A percentile compares a stretch with the other conserved stretches of the same genome.
These are phyloP conservation scores for Cliona cf. orientalis DNA, from an alignment of 37 sponge, comb jelly and placozoan species.

Conservation along the genomic window DNA sequence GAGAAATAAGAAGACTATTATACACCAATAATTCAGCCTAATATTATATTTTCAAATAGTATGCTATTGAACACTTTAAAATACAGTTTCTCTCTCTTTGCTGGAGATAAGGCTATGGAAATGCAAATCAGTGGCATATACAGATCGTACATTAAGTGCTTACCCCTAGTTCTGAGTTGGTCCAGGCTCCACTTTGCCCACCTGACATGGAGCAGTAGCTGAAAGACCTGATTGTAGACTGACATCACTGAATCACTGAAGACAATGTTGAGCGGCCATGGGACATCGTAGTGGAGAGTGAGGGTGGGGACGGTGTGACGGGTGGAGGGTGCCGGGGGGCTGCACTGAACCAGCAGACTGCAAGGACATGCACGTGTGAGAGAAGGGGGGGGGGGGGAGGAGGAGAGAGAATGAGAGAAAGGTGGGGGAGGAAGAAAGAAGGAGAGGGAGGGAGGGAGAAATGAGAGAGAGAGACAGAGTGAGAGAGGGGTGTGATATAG, in stretches of 20 bases:
- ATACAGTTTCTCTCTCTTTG: too few species aligned
- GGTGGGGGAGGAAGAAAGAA: neutral
- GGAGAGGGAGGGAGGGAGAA: neutral
- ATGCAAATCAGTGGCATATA: too few species aligned
- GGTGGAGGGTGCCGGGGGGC: neutral
- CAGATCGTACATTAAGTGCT: neutral
- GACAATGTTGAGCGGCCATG: slow-evolving; percentile 59
- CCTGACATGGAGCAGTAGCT: slow-evolving; percentile 57
- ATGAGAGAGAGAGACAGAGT: slow-evolving; percentile 1
- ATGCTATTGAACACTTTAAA: too few species aligned
- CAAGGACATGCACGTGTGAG: neutral
- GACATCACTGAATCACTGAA: slow-evolving; percentile 40
- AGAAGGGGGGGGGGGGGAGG: neutral
- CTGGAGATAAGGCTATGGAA: too few species aligned
- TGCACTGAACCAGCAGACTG: neutral
- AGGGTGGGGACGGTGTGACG: slow-evolving; percentile 18
- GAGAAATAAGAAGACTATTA: too few species aligned
- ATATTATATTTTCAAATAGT: too few species aligned
- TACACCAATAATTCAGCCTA: too few species aligned
- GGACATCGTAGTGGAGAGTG: slow-evolving; percentile 33
- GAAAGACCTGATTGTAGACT: slow-evolving; percentile 52
- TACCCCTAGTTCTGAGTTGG: slow-evolving; percentile 23
- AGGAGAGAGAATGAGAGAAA: neutral
- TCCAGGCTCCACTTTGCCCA: slow-evolving; percentile 79
- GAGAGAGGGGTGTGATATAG: neutral